Conservation (phyloP, 2,797 vertebrate species). For the Falco berigora region DNA sequence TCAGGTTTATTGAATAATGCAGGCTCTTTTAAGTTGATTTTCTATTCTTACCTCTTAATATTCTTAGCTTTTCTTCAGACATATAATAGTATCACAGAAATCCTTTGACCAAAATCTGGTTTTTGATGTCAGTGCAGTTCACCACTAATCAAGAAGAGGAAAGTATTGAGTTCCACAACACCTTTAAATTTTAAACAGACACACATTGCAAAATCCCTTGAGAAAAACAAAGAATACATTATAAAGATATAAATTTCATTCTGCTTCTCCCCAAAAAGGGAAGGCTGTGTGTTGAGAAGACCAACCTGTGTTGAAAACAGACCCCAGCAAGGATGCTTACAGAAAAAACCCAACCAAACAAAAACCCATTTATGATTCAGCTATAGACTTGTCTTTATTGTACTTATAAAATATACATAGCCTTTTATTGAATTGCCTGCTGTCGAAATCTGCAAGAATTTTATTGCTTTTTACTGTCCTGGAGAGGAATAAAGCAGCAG, state of each 20-base stretch:
- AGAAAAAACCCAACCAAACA: constrained; percentile 4
- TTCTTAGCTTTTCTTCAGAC: not conserved
- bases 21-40: not conserved
- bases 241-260: constrained; percentile 11
- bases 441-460: constrained; percentile 81
- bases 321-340: not conserved
- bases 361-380: constrained; percentile 56
- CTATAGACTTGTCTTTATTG: constrained; percentile 76
- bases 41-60: not conserved
- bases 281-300: not conserved
- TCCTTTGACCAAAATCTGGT: not conserved
- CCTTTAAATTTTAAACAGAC: constrained; percentile 74
- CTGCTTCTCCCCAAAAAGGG: not conserved
- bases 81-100: not conserved
- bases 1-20: not conserved
- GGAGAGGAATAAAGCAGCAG: constrained; percentile 76
- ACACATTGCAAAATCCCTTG: constrained; percentile 45
- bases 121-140: not conserved
- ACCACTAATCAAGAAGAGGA: constrained; percentile 66
- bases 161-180: constrained; percentile 69
- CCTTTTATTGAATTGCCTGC: constrained; percentile 82
- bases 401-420: constrained; percentile 86
- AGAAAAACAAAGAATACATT: constrained; percentile 40
- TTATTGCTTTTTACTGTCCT: constrained; percentile 84
- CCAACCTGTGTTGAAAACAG: constrained; percentile 12